phyloP scores from a whole-genome alignment of 2,888 invertebrate genomes.

The Nomada fabriciana region DNA sequence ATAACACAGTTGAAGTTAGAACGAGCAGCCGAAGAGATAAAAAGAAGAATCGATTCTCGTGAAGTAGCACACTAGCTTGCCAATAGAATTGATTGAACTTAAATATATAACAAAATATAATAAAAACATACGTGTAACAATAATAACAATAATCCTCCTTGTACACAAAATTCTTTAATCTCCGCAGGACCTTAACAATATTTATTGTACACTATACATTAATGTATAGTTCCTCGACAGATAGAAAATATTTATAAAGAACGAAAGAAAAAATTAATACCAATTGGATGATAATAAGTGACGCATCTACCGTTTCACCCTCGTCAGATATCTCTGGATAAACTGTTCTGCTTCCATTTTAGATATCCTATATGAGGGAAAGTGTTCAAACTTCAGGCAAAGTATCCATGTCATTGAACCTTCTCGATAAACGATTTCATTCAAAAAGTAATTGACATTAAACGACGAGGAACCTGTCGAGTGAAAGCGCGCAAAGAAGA shows the following conservation, averaged over 20 bases:
- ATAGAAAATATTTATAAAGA: too few species aligned
- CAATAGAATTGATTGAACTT: too few species aligned
- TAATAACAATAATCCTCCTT: too few species aligned
- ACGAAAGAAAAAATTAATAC: too few species aligned
- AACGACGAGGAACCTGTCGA: slow-evolving; percentile 11
- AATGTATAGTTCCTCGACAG: too few species aligned
- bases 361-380: background rate
- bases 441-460: background rate
- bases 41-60: background rate
- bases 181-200: too few species aligned
- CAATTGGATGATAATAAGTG: too few species aligned
- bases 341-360: background rate
- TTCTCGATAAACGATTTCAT: background rate
- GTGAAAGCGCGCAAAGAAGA: slow-evolving; percentile 54
- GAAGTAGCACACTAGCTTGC: background rate
- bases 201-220: too few species aligned
- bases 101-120: too few species aligned
- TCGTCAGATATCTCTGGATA: background rate
- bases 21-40: background rate
- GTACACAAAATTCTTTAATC: too few species aligned
- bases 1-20: slow-evolving; percentile 21
- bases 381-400: background rate
- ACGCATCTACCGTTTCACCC: too few species aligned
- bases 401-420: slow-evolving; percentile 16
- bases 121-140: too few species aligned